A percentile compares a stretch with the other conserved stretches of the same genome.
Conservation (phyloP, 2,888 invertebrate species). For the Lypha dubia region DNA sequence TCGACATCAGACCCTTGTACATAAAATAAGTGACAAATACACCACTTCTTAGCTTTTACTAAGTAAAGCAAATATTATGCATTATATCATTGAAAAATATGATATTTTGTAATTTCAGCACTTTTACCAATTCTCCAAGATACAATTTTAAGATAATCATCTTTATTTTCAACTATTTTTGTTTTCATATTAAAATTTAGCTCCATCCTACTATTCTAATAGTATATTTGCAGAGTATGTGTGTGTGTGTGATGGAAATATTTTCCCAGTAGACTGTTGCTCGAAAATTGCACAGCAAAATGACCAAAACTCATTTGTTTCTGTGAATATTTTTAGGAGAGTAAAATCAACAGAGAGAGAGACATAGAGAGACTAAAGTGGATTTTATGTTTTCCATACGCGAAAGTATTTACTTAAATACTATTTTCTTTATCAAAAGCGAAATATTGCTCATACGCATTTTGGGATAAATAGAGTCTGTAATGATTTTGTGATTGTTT, state of each 20-base stretch:
- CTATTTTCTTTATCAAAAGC: neutral
- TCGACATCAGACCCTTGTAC: too few relatives aligned
- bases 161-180: too few relatives aligned
- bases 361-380: constrained; percentile 41
- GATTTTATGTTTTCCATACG: constrained; percentile 51
- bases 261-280: constrained; percentile 64
- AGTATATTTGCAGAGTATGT: neutral
- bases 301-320: neutral
- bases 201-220: neutral
- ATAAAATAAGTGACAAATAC: too few relatives aligned
- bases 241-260: neutral
- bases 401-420: neutral
- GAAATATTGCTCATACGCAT: constrained; percentile 66
- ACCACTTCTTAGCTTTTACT: too few relatives aligned
- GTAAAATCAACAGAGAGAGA: constrained; percentile 3
- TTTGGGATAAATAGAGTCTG: constrained; percentile 69
- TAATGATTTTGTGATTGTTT: constrained; percentile 52
- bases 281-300: constrained; percentile 20
- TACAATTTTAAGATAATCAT: too few relatives aligned
- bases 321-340: neutral
- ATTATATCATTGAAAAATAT: too few relatives aligned
- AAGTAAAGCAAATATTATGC: too few relatives aligned
- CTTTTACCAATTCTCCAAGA: too few relatives aligned
- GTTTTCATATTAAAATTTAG: neutral
- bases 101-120: too few relatives aligned